phyloP scores from a whole-genome alignment of 2,113 vertebrate species.

The Elephas maximus region DNA sequence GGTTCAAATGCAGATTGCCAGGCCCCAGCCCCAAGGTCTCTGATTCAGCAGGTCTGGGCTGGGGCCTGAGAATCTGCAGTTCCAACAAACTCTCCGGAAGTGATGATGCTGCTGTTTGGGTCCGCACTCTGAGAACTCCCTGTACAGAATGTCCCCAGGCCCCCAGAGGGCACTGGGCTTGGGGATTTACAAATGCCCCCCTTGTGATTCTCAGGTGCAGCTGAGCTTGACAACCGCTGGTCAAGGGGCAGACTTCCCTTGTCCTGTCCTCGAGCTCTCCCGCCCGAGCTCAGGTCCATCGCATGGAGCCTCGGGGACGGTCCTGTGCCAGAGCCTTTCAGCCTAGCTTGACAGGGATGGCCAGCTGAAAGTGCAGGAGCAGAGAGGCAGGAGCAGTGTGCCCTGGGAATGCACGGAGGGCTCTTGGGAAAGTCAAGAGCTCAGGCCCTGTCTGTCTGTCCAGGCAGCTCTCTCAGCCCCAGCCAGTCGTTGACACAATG shows the following conservation, averaged over 20 bases:
- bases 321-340: rapidly evolving
- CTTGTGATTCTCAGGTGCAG: rapidly evolving
- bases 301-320: rapidly evolving
- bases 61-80: background rate
- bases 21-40: background rate
- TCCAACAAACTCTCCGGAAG: too few relatives aligned
- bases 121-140: background rate
- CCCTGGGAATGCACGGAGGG: background rate
- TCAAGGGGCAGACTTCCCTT: rapidly evolving
- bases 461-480: background rate
- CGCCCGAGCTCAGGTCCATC: background rate
- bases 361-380: rapidly evolving
- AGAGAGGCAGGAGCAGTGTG: background rate
- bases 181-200: background rate
- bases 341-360: rapidly evolving
- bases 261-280: background rate
- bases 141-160: too few relatives aligned
- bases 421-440: background rate
- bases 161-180: rapidly evolving
- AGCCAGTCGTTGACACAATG: rapidly evolving
- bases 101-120: too few relatives aligned
- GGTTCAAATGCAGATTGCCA: background rate
- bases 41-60: background rate
- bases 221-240: background rate
- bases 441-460: rapidly evolving